phyloP scores from a whole-genome alignment of 2,113 vertebrate species.

The Oryzias celebensis region DNA sequence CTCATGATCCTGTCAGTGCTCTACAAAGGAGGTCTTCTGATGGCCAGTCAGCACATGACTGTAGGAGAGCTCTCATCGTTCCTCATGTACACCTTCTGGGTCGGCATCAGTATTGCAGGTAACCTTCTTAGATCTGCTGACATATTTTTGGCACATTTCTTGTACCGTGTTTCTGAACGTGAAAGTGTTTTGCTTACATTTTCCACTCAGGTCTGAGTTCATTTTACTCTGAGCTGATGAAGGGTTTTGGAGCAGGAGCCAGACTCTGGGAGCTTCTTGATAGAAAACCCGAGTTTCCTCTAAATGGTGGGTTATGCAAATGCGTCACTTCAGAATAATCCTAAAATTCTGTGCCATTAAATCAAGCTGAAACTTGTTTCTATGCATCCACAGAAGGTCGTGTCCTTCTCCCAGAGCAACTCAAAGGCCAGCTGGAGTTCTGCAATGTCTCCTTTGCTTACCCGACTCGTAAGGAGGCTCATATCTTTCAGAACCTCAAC shows the following conservation, averaged over 20 bases:
- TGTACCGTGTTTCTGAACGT: background rate
- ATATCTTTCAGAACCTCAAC: slow-evolving; percentile 86
- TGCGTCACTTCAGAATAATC: background rate
- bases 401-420: slow-evolving; percentile 74
- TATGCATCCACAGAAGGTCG: slow-evolving; percentile 79
- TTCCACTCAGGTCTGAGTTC: slow-evolving; percentile 86
- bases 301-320: slow-evolving; percentile 78
- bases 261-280: slow-evolving; percentile 94
- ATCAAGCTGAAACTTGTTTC: background rate
- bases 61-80: slow-evolving; percentile 96
- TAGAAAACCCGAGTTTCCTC: slow-evolving; percentile 85
- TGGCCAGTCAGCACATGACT: slow-evolving; percentile 90
- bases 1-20: slow-evolving; percentile 92
- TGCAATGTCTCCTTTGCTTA: slow-evolving; percentile 85
- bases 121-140: slow-evolving; percentile 11
- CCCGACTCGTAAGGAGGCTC: slow-evolving; percentile 85
- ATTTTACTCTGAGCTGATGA: slow-evolving; percentile 98
- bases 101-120: slow-evolving; percentile 96
- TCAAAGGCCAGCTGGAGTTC: slow-evolving; percentile 89
- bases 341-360: background rate
- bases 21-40: slow-evolving; percentile 94
- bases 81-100: slow-evolving; percentile 98
- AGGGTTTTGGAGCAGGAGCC: slow-evolving; percentile 92
- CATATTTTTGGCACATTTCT: background rate
- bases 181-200: background rate